phyloP scores from a whole-genome alignment of 2,797 vertebrate genomes.

The Oryzias dopingdopingensis region DNA sequence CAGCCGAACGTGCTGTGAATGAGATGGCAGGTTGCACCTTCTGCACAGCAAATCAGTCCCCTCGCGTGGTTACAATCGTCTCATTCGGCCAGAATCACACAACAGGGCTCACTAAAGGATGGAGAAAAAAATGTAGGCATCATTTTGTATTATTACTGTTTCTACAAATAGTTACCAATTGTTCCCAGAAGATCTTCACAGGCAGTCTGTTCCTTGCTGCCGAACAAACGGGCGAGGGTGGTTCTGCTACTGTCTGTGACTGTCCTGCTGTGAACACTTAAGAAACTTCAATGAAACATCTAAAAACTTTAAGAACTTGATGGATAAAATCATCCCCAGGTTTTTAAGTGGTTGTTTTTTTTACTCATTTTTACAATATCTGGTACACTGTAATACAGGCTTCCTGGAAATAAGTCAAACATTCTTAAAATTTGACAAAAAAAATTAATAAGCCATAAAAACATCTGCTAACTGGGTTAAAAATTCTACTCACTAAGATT shows the following conservation, averaged over 20 bases:
- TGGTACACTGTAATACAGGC: too few species aligned
- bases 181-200: constrained; percentile 11
- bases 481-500: too few species aligned
- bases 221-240: constrained; percentile 41
- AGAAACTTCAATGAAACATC: too few species aligned
- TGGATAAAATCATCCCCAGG: too few species aligned
- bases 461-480: too few species aligned
- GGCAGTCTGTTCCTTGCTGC: constrained; percentile 29
- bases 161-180: constrained; percentile 24
- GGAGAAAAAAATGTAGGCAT: constrained; percentile 15
- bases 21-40: constrained; percentile 33
- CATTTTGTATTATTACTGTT: constrained; percentile 37
- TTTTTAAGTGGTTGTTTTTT: too few species aligned
- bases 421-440: too few species aligned
- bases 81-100: constrained; percentile 35
- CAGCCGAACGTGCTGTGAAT: constrained; percentile 34
- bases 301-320: too few species aligned
- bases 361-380: too few species aligned
- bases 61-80: constrained; percentile 27
- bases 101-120: constrained; percentile 21
- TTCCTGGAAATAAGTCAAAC: too few species aligned
- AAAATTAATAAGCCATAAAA: too few species aligned
- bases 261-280: constrained; percentile 2
- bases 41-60: constrained; percentile 30
- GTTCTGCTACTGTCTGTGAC: constrained; percentile 17